Evolutionary conservation across 2,113 vertebrate species (phyloP).

Genomic region (Trogon melanurus): DNA sequence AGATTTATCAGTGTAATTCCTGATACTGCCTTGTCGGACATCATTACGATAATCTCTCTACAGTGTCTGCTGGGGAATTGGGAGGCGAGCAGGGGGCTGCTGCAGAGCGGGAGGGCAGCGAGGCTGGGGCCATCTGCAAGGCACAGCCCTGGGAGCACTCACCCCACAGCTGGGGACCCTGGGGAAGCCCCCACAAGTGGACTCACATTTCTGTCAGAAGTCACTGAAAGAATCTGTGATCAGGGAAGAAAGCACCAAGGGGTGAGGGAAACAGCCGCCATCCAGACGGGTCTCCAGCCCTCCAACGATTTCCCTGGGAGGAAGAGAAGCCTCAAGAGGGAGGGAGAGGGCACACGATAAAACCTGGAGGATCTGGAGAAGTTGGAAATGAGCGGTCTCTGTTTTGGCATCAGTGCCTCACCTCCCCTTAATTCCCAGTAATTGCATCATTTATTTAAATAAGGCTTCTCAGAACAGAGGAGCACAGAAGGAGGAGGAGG

Average conservation of each 20-base stretch:
- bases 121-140: background rate
- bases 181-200: background rate
- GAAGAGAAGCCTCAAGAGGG: background rate
- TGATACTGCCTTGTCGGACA: slow-evolving; percentile 66
- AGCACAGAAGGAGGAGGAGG: background rate
- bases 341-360: background rate
- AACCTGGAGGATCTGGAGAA: slow-evolving; percentile 5
- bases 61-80: slow-evolving; percentile 22
- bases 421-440: slow-evolving; percentile 38
- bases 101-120: background rate
- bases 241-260: background rate
- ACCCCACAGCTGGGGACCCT: background rate
- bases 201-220: background rate
- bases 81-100: background rate
- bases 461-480: background rate
- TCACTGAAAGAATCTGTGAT: accelerated
- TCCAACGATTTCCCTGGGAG: background rate
- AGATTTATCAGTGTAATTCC: slow-evolving; percentile 71
- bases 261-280: background rate
- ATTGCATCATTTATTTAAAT: slow-evolving; percentile 52
- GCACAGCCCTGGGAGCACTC: background rate
- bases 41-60: slow-evolving; percentile 69
- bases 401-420: slow-evolving; percentile 33
- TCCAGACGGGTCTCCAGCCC: background rate
- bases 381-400: slow-evolving; percentile 26